Evolutionary conservation across 2,113 vertebrate species (phyloP).

Genomic region (Excalfactoria chinensis): DNA sequence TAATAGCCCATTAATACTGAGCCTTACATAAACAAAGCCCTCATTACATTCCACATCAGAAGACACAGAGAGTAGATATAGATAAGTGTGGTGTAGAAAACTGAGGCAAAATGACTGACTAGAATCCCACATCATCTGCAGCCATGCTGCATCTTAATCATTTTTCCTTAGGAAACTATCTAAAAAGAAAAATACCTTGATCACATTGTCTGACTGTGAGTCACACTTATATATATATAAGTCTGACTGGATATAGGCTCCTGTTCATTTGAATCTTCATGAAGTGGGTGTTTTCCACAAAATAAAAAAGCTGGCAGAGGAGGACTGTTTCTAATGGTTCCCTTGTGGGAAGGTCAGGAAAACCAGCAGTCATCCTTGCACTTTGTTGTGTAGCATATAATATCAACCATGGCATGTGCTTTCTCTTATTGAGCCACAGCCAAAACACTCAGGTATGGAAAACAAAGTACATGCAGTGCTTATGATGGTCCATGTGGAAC

Average conservation of each 20-base stretch:
- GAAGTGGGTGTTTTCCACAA: not conserved
- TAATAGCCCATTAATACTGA: not conserved
- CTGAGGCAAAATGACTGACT: not conserved
- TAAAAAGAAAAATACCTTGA: not conserved
- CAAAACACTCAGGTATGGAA: not conserved
- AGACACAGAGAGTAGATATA: not conserved
- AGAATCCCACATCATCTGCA: not conserved
- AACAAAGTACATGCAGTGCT: not conserved
- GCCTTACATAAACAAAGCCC: not conserved
- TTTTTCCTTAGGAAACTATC: not conserved
- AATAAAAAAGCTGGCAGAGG: not conserved
- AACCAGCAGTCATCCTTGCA: not conserved
- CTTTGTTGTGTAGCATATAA: not conserved
- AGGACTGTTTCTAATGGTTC: not conserved
- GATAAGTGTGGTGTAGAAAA: not conserved
- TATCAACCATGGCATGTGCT: accelerated
- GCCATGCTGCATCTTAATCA: not conserved
- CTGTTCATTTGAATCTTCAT: not conserved
- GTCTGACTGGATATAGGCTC: not conserved
- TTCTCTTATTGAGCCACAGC: not conserved
- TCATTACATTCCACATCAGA: not conserved
- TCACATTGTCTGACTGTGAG: not conserved
- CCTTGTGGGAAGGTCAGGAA: not conserved
- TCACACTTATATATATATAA: not conserved
- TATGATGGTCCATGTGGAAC: not conserved